Base-by-base conservation (phyloP, 2,113 vertebrate species). In the Oreotrochilus melanogaster region DNA sequence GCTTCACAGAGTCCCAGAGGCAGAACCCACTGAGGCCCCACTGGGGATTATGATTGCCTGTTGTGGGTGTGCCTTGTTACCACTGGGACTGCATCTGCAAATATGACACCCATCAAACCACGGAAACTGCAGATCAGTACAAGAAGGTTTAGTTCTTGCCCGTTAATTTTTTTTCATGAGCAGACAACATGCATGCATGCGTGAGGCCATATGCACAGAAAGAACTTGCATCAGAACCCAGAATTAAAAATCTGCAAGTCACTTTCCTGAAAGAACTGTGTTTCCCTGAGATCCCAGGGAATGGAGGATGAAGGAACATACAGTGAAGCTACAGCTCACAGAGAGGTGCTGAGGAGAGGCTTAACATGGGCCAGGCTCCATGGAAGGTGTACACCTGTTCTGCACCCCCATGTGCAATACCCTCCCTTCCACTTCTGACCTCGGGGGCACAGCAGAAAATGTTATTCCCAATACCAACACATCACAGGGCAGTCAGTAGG, bases 1-100 rank as follows among this genome's bases (percentile, higher is more conserved):
- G 27, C 28, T 69, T 10, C 24, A 4, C 2, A 2, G 51, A 11
- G 10, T 78, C 10, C 42, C 0, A 0, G 31, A 71, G 33, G 43
- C 78, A 54, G 23, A 48, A 86, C 22, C 28, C 6, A 7, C 21
- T 61, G 78, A 88, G n/a, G 37, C 21, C n/a, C 14, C 45, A 5
- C 14, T 0, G 1, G 57, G 45, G 48, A 4, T 53, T 13, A 5
- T 0, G 0, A 51, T 6, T 88, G 30, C 35, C 37, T 48, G 23
- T 4, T 7, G 2, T 33, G 65, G 30, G 16, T 0, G 1, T 21
- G 28, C 5, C 4, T 60, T 2, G n/a, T 22, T 50, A 53, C 62
- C 43, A 66, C 35, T n/a, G 45, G 8, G 51, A 23, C 45, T 1
- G 2, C 19, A 9, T 35, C 24, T 80, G 24, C 45, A 66, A 66